Evolutionary conservation across 2,888 invertebrate genomes (phyloP), one percentile per base, ranked within the genome.

Genomic region (Callosobruchus maculatus): DNA sequence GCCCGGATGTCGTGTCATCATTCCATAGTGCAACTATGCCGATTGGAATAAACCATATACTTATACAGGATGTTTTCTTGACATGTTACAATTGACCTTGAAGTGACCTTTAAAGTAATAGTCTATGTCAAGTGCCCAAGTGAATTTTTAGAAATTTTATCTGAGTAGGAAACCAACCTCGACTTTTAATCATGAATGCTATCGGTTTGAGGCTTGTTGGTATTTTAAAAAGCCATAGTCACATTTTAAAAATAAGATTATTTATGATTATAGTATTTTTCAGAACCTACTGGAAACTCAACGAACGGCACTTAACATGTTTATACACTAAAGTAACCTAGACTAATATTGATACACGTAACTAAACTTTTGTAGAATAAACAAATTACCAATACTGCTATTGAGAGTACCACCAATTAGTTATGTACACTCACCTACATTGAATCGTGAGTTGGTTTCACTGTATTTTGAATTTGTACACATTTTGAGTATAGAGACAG

Each of bases 231-330:
- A 68, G 9, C 13, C 5, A 68, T 18, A 5, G 7, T 21, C 18
- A 68, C 22, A 20, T 68, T 68, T 68, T 68, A 5, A 21, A 9
- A 68, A 68, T 68, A 68, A 21, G 68, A 68, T 9, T 66, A 74
- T 49, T 30, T 76, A 80, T 81, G 82, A 78, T 81, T 81, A 81
- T 82, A 80, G 81, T 82, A 81, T 81, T 81, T 79, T 80, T 70
- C 71, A 72, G 71, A 70, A 77, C 67, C 69, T 73, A 76, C 74
- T 70, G 68, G 30, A 30, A 71, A 31, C 30, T 20, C 20, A 71
- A 71, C 71, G 71, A 71, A 71, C 30, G 31, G 71, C 71, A 71
- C 71, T 68, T 21, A 68, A 68, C 21, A 68, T 68, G 68, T 68
- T 68, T 68, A 68, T 68, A 68, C 68, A 68, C 68, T 68, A 68